Evolutionary conservation across 2,113 vertebrate genomes (phyloP).

Genomic region (Crypturellus undulatus): DNA sequence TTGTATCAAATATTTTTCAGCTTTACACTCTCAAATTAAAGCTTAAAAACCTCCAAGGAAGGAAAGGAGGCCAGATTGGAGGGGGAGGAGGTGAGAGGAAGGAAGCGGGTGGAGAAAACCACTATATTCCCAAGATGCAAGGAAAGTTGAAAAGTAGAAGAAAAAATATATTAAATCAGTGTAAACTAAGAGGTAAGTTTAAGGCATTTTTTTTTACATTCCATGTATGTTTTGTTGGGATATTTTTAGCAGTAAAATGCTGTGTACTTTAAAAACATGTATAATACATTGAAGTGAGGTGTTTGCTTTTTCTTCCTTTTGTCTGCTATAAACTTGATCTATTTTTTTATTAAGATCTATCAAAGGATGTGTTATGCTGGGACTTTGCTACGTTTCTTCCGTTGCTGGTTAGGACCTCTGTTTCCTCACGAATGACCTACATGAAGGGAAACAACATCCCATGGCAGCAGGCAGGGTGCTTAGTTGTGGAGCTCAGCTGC

Average conservation of each 20-base stretch:
- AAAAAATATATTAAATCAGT: conserved; percentile 74
- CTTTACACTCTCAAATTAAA: conserved; percentile 76
- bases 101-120: conserved; percentile 70
- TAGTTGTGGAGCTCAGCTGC: conserved; percentile 15
- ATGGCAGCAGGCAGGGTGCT: conserved; percentile 42
- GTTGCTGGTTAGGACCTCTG: conserved; percentile 34
- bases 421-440: conserved; percentile 37
- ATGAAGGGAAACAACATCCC: conserved; percentile 39
- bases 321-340: conserved; percentile 19
- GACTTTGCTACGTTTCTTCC: conserved; percentile 43
- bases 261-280: conserved; percentile 9
- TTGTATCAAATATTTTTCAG: conserved; percentile 76
- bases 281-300: conserved; percentile 37
- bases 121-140: conserved; percentile 72
- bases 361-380: conserved; percentile 29
- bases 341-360: conserved; percentile 30
- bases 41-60: conserved; percentile 74
- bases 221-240: conserved; percentile 52
- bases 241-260: conserved; percentile 50
- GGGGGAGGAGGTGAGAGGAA: conserved; percentile 74
- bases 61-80: conserved; percentile 72
- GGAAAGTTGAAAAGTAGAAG: conserved; percentile 73
- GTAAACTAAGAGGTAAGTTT: conserved; percentile 74
- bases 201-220: conserved; percentile 67
- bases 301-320: conserved; percentile 1